Percentiles rank a stretch among this genome's conserved stretches.
phyloP scores from a whole-genome alignment of 2,113 vertebrate species.

The Pithys albifrons region DNA sequence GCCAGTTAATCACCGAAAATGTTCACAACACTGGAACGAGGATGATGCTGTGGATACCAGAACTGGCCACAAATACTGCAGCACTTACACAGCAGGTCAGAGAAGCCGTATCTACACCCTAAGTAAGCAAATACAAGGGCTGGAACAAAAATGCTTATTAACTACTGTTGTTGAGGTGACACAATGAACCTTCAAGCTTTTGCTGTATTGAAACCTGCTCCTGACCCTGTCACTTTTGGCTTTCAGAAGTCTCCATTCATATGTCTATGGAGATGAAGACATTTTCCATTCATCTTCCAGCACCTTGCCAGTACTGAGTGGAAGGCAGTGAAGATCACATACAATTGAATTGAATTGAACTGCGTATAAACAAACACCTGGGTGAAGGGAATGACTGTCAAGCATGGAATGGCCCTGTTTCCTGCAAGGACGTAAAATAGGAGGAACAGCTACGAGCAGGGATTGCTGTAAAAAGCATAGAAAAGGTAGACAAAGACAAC shows the following conservation, averaged over 20 bases:
- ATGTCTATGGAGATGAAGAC: not conserved
- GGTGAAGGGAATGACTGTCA: not conserved
- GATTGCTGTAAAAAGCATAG: not conserved
- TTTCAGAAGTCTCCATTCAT: not conserved
- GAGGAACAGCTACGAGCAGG: not conserved
- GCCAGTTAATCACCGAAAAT: slow-evolving; percentile 45
- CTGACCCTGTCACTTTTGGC: not conserved
- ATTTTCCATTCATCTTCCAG: not conserved
- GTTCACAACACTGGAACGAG: slow-evolving; percentile 3
- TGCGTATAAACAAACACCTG: not conserved
- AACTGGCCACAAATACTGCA: not conserved
- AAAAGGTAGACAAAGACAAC: not conserved
- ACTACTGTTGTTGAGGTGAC: not conserved
- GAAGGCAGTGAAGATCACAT: not conserved
- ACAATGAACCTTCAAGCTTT: not conserved
- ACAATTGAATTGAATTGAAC: not conserved
- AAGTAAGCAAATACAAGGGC: not conserved
- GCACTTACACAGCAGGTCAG: not conserved
- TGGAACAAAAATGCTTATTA: not conserved
- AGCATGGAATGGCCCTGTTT: not conserved
- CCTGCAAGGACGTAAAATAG: not conserved
- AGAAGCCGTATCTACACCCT: not conserved
- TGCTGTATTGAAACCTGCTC: not conserved
- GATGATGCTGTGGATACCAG: slow-evolving; percentile 17
- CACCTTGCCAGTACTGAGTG: not conserved